Evolutionary conservation across 1,140 invertebrate genomes (phyloP), one percentile per base, ranked within the genome.

Genomic region (Drosophila truncata): DNA sequence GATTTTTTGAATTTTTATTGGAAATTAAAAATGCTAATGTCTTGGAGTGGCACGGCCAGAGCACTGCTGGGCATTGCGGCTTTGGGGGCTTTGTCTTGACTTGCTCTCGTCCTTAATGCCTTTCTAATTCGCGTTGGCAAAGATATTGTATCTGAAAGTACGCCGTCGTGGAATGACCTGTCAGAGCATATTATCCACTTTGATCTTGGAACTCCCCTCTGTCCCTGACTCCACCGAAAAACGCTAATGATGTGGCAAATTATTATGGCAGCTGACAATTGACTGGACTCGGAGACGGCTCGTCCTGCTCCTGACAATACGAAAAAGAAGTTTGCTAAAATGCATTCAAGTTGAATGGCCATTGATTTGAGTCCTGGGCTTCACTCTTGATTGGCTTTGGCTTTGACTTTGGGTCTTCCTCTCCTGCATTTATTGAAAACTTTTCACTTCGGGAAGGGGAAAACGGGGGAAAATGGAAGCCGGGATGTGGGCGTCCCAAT

Each of bases 1-100:
- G 78, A 87, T 87, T 83, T 90, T 90, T 90, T 85, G 81, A 64
- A 85, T 90, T 90, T 90, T 90, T 90, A 90, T 90, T 90, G 85
- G 85, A 90, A 90, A 90, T 90, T 90, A 90, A 90, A 91, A 90
- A 90, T 90, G 85, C 74, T 90, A 90, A 90, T 90, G 86, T 81
- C 86, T 74, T 72, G 55, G 44, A 62, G 71, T 47, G 54, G 44
- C 50, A 47, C 0, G 46, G 27, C 27, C 49, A 31, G 18, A 41
- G 7, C 44, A 20, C 50, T 47, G 66, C 35, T 42, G 66, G 46
- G 66, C 66, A 44, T 54, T 70, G 66, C 25, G 66, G 62, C 33
- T 44, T 58, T 58, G 37, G 42, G 29, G 42, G 37, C 44, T 55
- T 41, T 59, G 59, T 2, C 47, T 49, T 27, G 47, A 29, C 47